A percentile compares a stretch with the other conserved stretches of the same genome.
These are phyloP conservation scores for Agrilus biguttatus DNA, from an alignment of 2,888 invertebrate genomes.

Conservation along the genomic window DNA sequence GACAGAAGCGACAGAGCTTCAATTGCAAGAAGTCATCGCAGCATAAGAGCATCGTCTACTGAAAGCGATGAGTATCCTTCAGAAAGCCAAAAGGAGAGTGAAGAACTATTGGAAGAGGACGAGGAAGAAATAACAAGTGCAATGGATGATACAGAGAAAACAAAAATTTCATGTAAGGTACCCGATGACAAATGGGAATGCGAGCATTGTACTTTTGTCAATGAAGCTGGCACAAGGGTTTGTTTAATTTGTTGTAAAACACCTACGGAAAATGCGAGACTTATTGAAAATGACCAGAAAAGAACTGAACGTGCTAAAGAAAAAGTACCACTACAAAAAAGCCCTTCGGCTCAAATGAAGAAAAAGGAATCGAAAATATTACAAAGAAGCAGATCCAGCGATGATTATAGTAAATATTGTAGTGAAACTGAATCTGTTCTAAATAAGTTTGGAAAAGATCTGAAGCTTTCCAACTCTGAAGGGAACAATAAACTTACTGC, in stretches of 20 bases:
- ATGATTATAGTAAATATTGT: conserved; percentile 27
- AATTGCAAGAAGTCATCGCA: conserved; percentile 15
- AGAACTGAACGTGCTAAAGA: conserved; percentile 1
- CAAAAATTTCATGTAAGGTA: conserved; percentile 34
- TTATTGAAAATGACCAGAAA: conserved; percentile 9
- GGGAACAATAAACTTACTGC: conserved; percentile 9
- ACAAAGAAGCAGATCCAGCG: conserved; percentile 20
- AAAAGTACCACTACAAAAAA: background rate
- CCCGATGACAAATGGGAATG: conserved; percentile 64
- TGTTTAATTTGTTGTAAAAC: conserved; percentile 83
- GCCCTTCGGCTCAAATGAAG: conserved; percentile 1
- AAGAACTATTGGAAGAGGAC: conserved; percentile 15
- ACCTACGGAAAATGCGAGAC: conserved; percentile 28
- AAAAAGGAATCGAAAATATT: conserved; percentile 3
- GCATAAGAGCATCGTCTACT: conserved; percentile 19
- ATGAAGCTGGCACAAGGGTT: conserved; percentile 62
- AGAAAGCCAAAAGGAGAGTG: conserved; percentile 16
- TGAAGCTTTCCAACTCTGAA: conserved; percentile 16
- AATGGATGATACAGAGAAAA: conserved; percentile 19
- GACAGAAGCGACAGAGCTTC: conserved; percentile 19
- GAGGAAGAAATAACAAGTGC: conserved; percentile 16
- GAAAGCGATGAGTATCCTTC: conserved; percentile 23
- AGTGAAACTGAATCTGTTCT: conserved; percentile 30
- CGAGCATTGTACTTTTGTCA: conserved; percentile 81
- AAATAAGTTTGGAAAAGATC: conserved; percentile 23